A percentile compares a stretch with the other conserved stretches of the same genome.
phyloP scores from a whole-genome alignment of 35 echinoderm and acorn worm species.

The Amphiura filiformis region DNA sequence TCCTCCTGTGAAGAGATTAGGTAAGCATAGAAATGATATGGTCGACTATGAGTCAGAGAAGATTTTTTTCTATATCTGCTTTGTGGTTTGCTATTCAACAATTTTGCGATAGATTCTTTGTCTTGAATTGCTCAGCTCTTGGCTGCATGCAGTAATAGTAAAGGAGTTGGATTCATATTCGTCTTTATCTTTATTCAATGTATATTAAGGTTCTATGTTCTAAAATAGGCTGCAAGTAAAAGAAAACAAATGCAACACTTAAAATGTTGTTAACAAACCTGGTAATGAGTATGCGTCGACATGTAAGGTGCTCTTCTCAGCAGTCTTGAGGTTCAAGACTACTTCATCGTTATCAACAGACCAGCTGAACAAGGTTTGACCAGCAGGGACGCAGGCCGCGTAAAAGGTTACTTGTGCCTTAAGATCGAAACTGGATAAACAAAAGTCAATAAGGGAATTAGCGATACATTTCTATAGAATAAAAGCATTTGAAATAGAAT shows the following conservation, averaged over 20 bases:
- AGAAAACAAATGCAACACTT: neutral
- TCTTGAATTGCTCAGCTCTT: no score
- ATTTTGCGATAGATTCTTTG: no score
- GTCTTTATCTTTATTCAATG: no score
- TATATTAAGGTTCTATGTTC: no score
- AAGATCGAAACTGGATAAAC: conserved; percentile 41
- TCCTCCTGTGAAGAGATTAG: conserved; percentile 47
- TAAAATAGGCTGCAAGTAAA: no score
- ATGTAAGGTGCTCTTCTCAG: conserved; percentile 12
- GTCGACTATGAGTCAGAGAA: no score
- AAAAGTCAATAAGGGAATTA: neutral
- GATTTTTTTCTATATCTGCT: no score
- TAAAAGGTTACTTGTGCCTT: conserved; percentile 51
- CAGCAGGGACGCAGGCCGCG: conserved; percentile 59
- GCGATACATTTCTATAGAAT: no score
- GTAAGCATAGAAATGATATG: neutral
- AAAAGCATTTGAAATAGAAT: no score
- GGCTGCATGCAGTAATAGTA: no score
- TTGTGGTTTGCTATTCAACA: no score
- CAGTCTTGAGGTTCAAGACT: conserved; percentile 57
- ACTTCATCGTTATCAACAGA: conserved; percentile 53
- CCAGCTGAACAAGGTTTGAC: conserved; percentile 52
- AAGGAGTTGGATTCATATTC: no score
- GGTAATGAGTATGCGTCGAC: conserved; percentile 56
- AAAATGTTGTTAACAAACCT: conserved; percentile 40